Base-by-base conservation (phyloP, 2,797 vertebrate species). In the Rachycentron canadum region DNA sequence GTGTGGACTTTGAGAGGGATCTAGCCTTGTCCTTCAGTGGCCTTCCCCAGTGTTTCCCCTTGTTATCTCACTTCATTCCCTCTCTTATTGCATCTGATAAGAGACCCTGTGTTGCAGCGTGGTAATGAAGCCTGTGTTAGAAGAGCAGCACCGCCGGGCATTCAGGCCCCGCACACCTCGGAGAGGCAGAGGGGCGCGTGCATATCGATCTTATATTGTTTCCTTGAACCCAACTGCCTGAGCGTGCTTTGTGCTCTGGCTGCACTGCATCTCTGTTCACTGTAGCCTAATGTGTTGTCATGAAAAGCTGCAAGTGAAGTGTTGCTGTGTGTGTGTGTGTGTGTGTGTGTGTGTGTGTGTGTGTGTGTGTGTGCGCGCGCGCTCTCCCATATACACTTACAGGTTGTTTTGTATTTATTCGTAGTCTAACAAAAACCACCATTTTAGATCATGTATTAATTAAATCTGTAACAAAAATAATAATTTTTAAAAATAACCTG, bases 141-240 rank as follows among this genome's bases (percentile, higher is more conserved):
- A 82, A 71, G 83, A 88, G 82, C 86, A 84, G 71, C 88, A 88
- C 88, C 70, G 59, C 84, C 52, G 72, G 92, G 89, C 87, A 81
- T 92, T 88, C 65, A 61, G 83, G 81, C 87, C 89, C 79, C 55
- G 68, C 90, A 80, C 87, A 90, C 91, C 90, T 91, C 82, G 40
- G 85, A 93, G 90, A 88, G 79, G 88, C 82, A 84, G 81, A 88
- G 79, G 78, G 81, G 86, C 71, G 65, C 87, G 77, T 91, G 81
- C 91, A 82, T 92, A 93, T 95, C 83, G 91, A 93, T 94, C 90
- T 88, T 9, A 76, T 89, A 91, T 92, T 88, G 86, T 93, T 93
- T 88, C 85, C 87, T 92, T 93, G 85, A 94, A 89, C 86, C 79
- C 64, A 41, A 58, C 87, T 43, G 89, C 88, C 86, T 92, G 53